Percentiles rank a stretch among this genome's conserved stretches.
Evolutionary conservation across 2,888 invertebrate genomes (phyloP).

Genomic region (Papilio demoleus): DNA sequence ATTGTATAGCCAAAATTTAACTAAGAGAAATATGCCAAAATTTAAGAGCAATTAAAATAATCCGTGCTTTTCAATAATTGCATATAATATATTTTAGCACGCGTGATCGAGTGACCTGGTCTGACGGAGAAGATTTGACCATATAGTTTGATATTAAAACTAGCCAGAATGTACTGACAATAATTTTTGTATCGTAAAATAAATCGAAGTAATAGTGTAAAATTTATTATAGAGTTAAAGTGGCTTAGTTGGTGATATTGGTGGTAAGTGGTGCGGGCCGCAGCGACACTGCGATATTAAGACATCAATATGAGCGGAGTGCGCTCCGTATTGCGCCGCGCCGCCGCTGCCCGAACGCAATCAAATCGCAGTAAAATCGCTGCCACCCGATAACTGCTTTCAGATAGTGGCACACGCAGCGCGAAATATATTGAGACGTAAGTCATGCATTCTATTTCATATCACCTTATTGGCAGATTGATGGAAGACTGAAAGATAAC

Average conservation of each 20-base stretch:
- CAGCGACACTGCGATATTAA: conserved; percentile 59
- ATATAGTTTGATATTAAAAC: background rate
- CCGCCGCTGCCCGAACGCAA: conserved; percentile 58
- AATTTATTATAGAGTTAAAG: conserved; percentile 30
- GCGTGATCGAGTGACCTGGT: background rate
- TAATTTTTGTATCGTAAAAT: conserved; percentile 26
- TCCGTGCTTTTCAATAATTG: background rate
- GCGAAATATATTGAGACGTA: conserved; percentile 15
- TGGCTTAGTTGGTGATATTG: conserved; percentile 33
- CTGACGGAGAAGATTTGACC: background rate
- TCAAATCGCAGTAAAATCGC: conserved; percentile 71
- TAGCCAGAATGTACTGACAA: conserved; percentile 4
- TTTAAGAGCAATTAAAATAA: background rate
- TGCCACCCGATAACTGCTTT: conserved; percentile 59
- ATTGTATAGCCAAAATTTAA: too few species aligned
- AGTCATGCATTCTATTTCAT: too few species aligned
- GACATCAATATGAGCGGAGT: conserved; percentile 59
- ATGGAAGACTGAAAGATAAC: too few species aligned
- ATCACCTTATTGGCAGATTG: too few species aligned
- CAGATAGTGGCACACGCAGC: conserved; percentile 49
- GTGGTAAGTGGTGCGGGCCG: conserved; percentile 20
- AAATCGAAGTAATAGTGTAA: conserved; percentile 28
- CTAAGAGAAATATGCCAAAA: too few species aligned
- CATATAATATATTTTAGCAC: background rate
- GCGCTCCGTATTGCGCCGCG: conserved; percentile 44